Percentiles rank a stretch among this genome's conserved stretches.
Evolutionary conservation across 53 echinoderm and acorn worm genomes (phyloP).

Genomic region (Pentamera pediparva): DNA sequence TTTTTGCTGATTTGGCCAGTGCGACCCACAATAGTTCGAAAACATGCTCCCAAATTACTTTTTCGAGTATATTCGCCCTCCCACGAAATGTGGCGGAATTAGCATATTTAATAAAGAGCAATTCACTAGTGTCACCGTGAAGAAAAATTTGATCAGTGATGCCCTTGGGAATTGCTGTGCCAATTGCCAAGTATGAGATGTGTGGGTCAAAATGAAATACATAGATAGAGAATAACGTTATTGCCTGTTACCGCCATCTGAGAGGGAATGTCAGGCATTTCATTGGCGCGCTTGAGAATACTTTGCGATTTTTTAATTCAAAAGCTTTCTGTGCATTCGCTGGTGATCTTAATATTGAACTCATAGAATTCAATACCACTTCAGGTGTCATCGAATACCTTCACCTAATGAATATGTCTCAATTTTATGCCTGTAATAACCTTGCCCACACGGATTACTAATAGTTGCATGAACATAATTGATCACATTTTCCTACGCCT

Average conservation of each 20-base stretch:
- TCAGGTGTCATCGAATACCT: not conserved
- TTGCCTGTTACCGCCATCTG: not conserved
- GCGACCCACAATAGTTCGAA: not conserved
- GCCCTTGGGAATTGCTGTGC: not conserved
- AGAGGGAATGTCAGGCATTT: not conserved
- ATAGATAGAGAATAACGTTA: not conserved
- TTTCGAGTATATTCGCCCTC: not conserved
- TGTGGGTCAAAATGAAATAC: not conserved
- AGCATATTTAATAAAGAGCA: not conserved
- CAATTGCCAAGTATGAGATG: constrained; percentile 3
- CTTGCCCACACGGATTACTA: not conserved
- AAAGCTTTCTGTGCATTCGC: not conserved
- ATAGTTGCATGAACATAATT: not conserved
- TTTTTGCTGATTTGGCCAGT: not conserved
- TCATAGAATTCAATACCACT: not conserved
- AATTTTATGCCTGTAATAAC: not conserved
- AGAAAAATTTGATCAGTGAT: not conserved
- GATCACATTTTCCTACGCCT: constrained; percentile 13
- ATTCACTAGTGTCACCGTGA: not conserved
- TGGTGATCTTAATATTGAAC: not conserved
- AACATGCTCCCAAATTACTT: not conserved
- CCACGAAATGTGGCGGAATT: not conserved
- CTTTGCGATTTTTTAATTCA: not conserved
- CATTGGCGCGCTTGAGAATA: not conserved
- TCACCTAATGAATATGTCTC: not conserved